These are phyloP conservation scores for Cosmorhoe ocellata DNA, from an alignment of 2,888 invertebrate species.

Conservation along the genomic window DNA sequence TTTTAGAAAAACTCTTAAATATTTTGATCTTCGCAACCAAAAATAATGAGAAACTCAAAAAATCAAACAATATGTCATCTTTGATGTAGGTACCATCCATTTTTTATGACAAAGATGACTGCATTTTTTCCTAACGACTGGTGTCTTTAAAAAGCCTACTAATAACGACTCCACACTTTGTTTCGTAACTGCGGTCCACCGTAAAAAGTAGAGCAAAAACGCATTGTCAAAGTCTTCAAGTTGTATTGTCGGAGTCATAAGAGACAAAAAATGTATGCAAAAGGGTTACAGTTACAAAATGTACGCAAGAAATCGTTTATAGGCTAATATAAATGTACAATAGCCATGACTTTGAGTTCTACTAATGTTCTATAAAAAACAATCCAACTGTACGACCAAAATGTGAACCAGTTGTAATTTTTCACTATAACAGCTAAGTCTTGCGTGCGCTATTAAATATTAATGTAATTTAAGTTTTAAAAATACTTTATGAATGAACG, in stretches of 20 bases:
- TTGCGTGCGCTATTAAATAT: slow-evolving; percentile 35
- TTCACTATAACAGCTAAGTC: slow-evolving; percentile 61
- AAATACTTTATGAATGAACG: slow-evolving; percentile 8
- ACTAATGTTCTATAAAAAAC: slow-evolving; percentile 69
- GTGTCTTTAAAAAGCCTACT: slow-evolving; percentile 23
- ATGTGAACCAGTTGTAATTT: slow-evolving; percentile 64
- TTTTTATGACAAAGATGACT: slow-evolving; percentile 13
- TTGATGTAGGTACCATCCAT: background rate
- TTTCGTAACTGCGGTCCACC: slow-evolving; percentile 69
- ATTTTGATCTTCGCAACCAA: background rate
- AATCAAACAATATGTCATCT: slow-evolving; percentile 5
- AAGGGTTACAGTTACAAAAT: slow-evolving; percentile 64
- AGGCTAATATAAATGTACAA: slow-evolving; percentile 70
- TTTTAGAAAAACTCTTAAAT: too few species aligned
- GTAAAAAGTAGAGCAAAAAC: slow-evolving; percentile 75
- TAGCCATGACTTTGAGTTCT: slow-evolving; percentile 60
- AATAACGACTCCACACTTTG: slow-evolving; percentile 59
- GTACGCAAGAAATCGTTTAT: slow-evolving; percentile 62
- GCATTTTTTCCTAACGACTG: slow-evolving; percentile 29
- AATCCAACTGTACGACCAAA: slow-evolving; percentile 53
- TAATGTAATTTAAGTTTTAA: slow-evolving; percentile 19
- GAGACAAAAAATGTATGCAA: slow-evolving; percentile 53
- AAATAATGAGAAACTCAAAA: background rate
- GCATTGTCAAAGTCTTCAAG: slow-evolving; percentile 52
- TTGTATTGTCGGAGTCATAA: too few species aligned